Evolutionary conservation across 2,888 invertebrate genomes (phyloP).

Genomic region (Caenorhabditis plicata): DNA sequence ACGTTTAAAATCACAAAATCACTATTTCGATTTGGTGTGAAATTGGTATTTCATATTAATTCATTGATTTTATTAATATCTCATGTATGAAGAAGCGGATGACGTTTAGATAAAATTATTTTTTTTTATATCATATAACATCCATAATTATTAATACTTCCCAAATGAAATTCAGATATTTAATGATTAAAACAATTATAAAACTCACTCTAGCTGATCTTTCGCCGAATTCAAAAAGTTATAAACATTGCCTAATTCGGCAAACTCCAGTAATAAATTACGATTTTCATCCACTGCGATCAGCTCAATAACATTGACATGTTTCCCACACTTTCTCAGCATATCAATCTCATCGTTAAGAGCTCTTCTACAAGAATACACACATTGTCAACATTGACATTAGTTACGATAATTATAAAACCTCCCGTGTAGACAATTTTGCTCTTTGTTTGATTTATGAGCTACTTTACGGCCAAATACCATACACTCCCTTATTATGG

Average conservation of each 20-base stretch:
- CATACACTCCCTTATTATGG: constrained; percentile 45
- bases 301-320: constrained; percentile 41
- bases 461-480: constrained; percentile 35
- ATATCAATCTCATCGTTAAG: constrained; percentile 44
- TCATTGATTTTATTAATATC: too few species aligned
- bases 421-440: constrained; percentile 36
- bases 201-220: constrained; percentile 29
- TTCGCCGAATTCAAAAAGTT: constrained; percentile 29
- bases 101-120: too few species aligned
- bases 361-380: constrained; percentile 36
- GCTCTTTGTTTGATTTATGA: constrained; percentile 41
- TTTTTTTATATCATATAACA: too few species aligned
- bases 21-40: too few species aligned
- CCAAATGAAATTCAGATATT: background rate
- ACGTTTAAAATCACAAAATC: too few species aligned
- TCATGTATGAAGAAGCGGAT: too few species aligned
- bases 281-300: constrained; percentile 40
- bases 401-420: background rate
- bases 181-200: too few species aligned
- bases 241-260: constrained; percentile 35
- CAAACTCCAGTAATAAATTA: constrained; percentile 41
- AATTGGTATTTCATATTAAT: too few species aligned
- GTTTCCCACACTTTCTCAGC: constrained; percentile 35
- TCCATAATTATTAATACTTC: background rate
- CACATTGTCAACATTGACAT: background rate